Evolutionary conservation across 2,888 invertebrate genomes (phyloP), one percentile per base, ranked within the genome.

Genomic region (Ornithoptera alexandrae): DNA sequence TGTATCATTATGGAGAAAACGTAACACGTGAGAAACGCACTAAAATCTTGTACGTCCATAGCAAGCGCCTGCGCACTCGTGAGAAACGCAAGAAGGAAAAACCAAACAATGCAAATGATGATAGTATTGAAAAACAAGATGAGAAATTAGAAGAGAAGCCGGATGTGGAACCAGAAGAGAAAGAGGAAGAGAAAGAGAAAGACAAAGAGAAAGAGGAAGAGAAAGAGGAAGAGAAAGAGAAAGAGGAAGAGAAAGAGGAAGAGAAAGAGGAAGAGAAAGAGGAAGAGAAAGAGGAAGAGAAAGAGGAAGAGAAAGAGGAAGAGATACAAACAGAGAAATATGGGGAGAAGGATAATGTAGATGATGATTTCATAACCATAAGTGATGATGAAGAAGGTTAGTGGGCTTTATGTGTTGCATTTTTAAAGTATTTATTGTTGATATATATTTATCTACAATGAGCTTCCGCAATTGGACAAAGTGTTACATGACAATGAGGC

Each of bases 381-480:
- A 94, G 94, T 73, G 94, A 94, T 74, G 94, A 94, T 74, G 94
- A 94, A 78, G 94, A 94, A 84, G 90, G 94, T 93, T 75, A 73
- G 36, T 46, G 22, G 3, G 57, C 6, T 58, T 58, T 22, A 57
- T 57, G 7, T 6, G 4, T 58, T 58, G n/a, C 15, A 57, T 57
- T 57, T 15, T 10, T 10, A 10, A 42, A 8, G 7, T 42, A 42
- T 42, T 42, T 42, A 15, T 46, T 12, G 2, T 15, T 46, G 15
- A 46, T 46, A 46, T 8, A 10, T 46, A 46, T 46, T 46, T 46
- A 46, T 46, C 0, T 46, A 46, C 2, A 46, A 3, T 15, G 46
- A 2, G 46, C 15, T 46, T 15, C 15, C 15, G 15, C 46, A 15
- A 10, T 42, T 12, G 2, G 15, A 46, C 46, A 15, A 15, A 12